phyloP scores from a whole-genome alignment of 1,140 invertebrate species.

The Lycorma delicatula region DNA sequence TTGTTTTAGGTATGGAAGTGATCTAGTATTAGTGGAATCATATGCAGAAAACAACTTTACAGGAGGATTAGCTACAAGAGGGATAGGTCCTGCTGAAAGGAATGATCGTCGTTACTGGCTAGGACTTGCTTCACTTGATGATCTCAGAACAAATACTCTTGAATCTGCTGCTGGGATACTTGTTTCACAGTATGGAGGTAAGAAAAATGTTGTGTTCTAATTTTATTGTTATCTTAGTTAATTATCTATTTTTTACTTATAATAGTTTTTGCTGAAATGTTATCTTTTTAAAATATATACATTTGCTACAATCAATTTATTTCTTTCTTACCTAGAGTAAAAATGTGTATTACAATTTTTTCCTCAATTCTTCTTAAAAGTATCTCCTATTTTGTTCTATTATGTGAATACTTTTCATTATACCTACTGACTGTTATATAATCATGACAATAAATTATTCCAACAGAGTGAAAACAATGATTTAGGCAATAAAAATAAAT shows the following conservation, averaged over 20 bases:
- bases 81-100: conserved; percentile 44
- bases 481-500: too few species aligned
- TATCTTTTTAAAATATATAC: too few species aligned
- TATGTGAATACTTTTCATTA: too few species aligned
- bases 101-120: conserved; percentile 71
- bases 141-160: conserved; percentile 83
- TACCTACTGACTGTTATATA: too few species aligned
- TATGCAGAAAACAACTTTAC: conserved; percentile 89
- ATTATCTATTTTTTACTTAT: not conserved
- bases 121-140: conserved; percentile 80
- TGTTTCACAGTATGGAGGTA: conserved; percentile 84
- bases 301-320: too few species aligned
- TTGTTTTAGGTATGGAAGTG: conserved; percentile 76
- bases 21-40: conserved; percentile 79
- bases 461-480: too few species aligned
- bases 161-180: conserved; percentile 85
- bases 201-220: conserved; percentile 20
- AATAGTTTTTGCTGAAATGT: too few species aligned
- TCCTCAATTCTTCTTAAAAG: too few species aligned
- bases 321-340: too few species aligned
- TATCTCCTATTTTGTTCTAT: too few species aligned
- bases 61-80: conserved; percentile 55
- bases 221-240: not conserved
- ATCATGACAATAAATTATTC: too few species aligned
- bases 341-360: too few species aligned